Base-by-base conservation (phyloP, 2,888 invertebrate species). In the Cecidostiba fungosa region DNA sequence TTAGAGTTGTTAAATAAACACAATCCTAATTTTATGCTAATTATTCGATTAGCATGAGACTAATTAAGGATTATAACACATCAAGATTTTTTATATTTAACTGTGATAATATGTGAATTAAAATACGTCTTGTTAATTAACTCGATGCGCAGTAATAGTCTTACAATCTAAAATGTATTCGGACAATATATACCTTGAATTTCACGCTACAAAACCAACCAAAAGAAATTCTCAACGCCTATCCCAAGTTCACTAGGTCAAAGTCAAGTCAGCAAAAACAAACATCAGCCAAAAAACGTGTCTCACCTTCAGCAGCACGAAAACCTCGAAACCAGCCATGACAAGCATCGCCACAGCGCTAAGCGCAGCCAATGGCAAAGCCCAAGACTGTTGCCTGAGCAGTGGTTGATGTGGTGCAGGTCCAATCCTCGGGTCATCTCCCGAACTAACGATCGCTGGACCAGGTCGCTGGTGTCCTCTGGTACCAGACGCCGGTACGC, bases 251-350 rank as follows among this genome's bases (percentile, higher is more conserved):
- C 43, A 8, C 43, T 43, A 10, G 43, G 43, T 43, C 43, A 43
- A 43, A 43, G 43, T 43, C 43, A 10, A 1, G 0, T 10, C 8
- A 23, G 12, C n/a, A 5, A 39, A n/a, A 72, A 70, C 16, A 39
- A 72, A 70, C 73, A 62, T 16, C 43, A 12, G n/a, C 5, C 16
- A 47, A 74, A 43, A 47, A 14, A 23, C 29, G 14, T 70, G 39
- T 87, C 87, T 87, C 87, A 93, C 93, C 92, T 93, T 93, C 94
- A 97, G 97, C 91, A 98, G 95, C 80, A 98, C 97, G 93, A 98
- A 98, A 86, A 96, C 96, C 94, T 98, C 98, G 92, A 98, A 98
- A 72, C 97, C 96, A 82, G 96, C 95, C 92, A 98, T 97, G 90
- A 97, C 95, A 29, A 97, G 94, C 96, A 98, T 97, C 88, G 97